Percentiles rank a stretch among this genome's conserved stretches.
phyloP scores from a whole-genome alignment of 23 tunicate species.

The Botrylloides violaceus region DNA sequence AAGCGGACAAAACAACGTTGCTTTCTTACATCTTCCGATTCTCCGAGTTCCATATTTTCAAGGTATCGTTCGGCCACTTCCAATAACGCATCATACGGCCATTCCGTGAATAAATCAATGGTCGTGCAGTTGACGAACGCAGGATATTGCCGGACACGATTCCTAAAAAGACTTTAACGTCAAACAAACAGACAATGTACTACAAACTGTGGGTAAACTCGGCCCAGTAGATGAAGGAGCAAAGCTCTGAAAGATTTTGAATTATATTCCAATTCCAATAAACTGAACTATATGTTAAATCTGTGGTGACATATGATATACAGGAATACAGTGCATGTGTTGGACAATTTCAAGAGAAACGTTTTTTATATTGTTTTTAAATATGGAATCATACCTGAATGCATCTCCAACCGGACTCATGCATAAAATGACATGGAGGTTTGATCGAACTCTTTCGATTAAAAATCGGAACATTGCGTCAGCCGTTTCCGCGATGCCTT shows the following conservation, averaged over 20 bases:
- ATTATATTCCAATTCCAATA: no score
- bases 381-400: slow-evolving; percentile 50
- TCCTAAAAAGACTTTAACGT: slow-evolving; percentile 21
- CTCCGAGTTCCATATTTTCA: slow-evolving; percentile 85
- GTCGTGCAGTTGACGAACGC: slow-evolving; percentile 97
- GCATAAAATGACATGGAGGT: slow-evolving; percentile 74
- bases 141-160: slow-evolving; percentile 96
- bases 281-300: no score
- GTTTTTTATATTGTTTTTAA: no score
- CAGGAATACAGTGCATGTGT: no score
- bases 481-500: slow-evolving; percentile 57
- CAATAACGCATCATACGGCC: slow-evolving; percentile 94
- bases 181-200: no score
- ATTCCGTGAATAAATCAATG: slow-evolving; percentile 86
- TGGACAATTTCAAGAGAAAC: no score
- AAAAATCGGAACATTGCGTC: slow-evolving; percentile 84
- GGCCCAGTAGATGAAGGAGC: no score
- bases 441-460: slow-evolving; percentile 80
- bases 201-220: no score
- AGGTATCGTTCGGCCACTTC: slow-evolving; percentile 96
- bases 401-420: slow-evolving; percentile 95
- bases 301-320: no score
- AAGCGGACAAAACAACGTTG: not conserved
- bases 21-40: slow-evolving; percentile 62
- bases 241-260: no score